Evolutionary conservation across 2,888 invertebrate genomes (phyloP).

Genomic region (Erynnis tages): DNA sequence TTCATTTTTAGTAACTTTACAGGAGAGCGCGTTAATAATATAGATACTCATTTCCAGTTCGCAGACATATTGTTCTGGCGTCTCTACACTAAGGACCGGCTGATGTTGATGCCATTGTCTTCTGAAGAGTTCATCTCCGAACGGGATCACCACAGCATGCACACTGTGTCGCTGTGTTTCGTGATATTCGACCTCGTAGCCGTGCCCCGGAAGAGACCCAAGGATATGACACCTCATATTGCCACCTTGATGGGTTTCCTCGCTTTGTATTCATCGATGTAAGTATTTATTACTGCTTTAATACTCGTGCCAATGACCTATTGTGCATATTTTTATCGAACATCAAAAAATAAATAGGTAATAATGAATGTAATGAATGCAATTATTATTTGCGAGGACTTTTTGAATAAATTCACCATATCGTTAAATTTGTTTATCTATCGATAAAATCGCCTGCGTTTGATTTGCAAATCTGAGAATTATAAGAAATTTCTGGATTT

Average conservation of each 20-base stretch:
- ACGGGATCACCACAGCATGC: constrained; percentile 68
- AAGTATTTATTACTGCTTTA: constrained; percentile 25
- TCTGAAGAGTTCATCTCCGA: constrained; percentile 53
- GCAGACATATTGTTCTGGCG: constrained; percentile 68
- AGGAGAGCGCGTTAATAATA: neutral
- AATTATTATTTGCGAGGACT: no score
- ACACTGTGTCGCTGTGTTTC: constrained; percentile 56
- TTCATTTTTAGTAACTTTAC: no score
- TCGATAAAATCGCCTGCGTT: no score
- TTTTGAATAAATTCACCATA: no score
- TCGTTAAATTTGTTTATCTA: no score
- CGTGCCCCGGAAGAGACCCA: constrained; percentile 52
- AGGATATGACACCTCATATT: constrained; percentile 32
- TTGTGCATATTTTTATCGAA: neutral
- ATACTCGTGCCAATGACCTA: no score
- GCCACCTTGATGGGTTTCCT: constrained; percentile 27
- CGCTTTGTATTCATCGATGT: constrained; percentile 30
- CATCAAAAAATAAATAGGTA: no score
- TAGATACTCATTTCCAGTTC: constrained; percentile 47
- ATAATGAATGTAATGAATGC: no score
- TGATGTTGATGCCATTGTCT: constrained; percentile 51
- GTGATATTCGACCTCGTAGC: constrained; percentile 55
- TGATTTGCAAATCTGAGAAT: no score
- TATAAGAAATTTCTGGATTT: no score
- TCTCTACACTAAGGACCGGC: constrained; percentile 56